Base-by-base conservation (phyloP, 2,113 vertebrate species). In the Neopipo cinnamomea region DNA sequence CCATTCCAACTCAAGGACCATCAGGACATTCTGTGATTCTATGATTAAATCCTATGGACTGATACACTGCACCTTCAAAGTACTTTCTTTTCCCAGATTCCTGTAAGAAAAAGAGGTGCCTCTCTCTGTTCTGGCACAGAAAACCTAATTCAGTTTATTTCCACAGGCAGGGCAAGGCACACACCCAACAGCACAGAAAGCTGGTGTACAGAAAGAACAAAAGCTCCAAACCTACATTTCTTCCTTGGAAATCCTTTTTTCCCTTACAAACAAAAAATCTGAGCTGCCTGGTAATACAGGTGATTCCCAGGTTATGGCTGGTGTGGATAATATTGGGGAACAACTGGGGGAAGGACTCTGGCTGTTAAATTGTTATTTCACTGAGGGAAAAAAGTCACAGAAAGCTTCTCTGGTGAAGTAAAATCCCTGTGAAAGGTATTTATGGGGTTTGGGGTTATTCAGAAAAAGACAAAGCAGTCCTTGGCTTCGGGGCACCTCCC, bases 1-100 rank as follows among this genome's bases (percentile, higher is more conserved):
- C 19, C 44, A 23, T 46, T 14, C 1, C 0, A 30, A 2, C 6
- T 67, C 33, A n/a, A 56, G 31, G 55, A n/a, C 55, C 31, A 56
- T 56, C 55, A 24, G 28, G 44, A 46, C 16, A 59, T 74, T 30
- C 44, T 67, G 23, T 59, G 33, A n/a, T n/a, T 52, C 27, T 2
- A 3, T 5, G n/a, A 74, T 19, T 42, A 28, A 66, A 78, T 62
- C 20, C 70, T 73, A 47, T 11, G 31, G 30, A 44, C 28, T 19
- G 47, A 68, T 4, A 63, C 20, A 8, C 15, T 33, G 21, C 27
- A 67, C 16, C 52, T 58, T 68, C 49, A 11, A 2, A 39, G 39
- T 20, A 41, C 15, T 65, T 50, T 7, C 2, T 61, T 47, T 77
- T 49, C 35, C 27, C 30, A 42, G 50, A 17, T 4, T 59, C 8